phyloP scores from a whole-genome alignment of 2,888 invertebrate species.

The Busseola fusca region DNA sequence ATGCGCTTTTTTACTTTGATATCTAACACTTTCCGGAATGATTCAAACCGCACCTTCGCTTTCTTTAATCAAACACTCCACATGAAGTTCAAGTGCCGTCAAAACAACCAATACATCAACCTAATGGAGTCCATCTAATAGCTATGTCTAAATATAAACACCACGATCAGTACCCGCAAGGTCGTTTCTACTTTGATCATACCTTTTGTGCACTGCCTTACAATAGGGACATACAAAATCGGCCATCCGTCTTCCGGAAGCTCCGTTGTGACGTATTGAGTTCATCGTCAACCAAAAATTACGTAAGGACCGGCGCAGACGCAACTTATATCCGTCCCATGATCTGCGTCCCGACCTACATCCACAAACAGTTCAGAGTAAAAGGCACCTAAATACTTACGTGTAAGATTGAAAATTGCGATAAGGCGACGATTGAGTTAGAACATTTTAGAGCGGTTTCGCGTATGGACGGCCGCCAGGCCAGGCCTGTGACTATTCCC shows the following conservation, averaged over 20 bases:
- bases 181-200: slow-evolving; percentile 73
- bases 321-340: slow-evolving; percentile 82
- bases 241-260: slow-evolving; percentile 84
- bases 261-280: slow-evolving; percentile 84
- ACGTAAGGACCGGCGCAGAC: slow-evolving; percentile 85
- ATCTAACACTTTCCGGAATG: slow-evolving; percentile 55
- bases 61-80: slow-evolving; percentile 57
- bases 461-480: slow-evolving; percentile 86
- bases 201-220: slow-evolving; percentile 71
- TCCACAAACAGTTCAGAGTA: slow-evolving; percentile 65
- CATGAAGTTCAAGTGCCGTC: slow-evolving; percentile 67
- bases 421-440: slow-evolving; percentile 70
- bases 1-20: slow-evolving; percentile 63
- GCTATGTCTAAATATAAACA: slow-evolving; percentile 68
- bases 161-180: slow-evolving; percentile 66
- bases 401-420: slow-evolving; percentile 77
- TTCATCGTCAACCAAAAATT: slow-evolving; percentile 85
- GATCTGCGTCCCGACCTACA: slow-evolving; percentile 68
- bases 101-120: slow-evolving; percentile 67
- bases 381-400: slow-evolving; percentile 73
- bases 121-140: slow-evolving; percentile 67
- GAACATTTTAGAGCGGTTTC: slow-evolving; percentile 70
- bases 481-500: slow-evolving; percentile 88
- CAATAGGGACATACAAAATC: slow-evolving; percentile 72
- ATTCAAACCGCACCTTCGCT: slow-evolving; percentile 54